Conservation (phyloP, 2,797 vertebrate species). For the Cygnus olor region DNA sequence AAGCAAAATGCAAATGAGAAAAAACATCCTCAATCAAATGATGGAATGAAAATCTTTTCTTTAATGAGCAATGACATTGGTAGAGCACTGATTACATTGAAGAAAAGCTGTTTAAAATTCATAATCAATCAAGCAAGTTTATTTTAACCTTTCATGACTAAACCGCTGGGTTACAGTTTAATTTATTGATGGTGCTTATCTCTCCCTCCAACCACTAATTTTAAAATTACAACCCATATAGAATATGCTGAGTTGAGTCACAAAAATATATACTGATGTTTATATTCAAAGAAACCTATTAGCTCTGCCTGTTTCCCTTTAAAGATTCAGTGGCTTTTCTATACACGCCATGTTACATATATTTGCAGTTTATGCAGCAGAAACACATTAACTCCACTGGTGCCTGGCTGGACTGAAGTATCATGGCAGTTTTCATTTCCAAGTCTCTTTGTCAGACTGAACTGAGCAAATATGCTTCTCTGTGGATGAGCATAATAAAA, state of each 20-base stretch:
- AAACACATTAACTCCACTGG: slow-evolving; percentile 58
- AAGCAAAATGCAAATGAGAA: slow-evolving; percentile 83
- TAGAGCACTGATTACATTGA: slow-evolving; percentile 83
- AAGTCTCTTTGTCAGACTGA: background rate
- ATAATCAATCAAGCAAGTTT: slow-evolving; percentile 85
- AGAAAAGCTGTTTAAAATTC: slow-evolving; percentile 86
- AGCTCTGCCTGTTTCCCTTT: slow-evolving; percentile 65
- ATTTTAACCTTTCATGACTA: slow-evolving; percentile 85
- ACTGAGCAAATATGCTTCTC: background rate
- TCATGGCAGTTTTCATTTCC: background rate
- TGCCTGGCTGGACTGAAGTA: slow-evolving; percentile 22
- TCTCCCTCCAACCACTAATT: slow-evolving; percentile 75
- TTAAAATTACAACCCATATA: slow-evolving; percentile 77
- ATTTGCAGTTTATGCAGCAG: slow-evolving; percentile 52
- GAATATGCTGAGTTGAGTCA: slow-evolving; percentile 74
- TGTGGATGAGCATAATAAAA: background rate
- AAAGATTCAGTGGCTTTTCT: slow-evolving; percentile 61
- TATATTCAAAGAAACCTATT: slow-evolving; percentile 73
- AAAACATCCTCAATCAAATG: slow-evolving; percentile 83
- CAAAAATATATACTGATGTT: slow-evolving; percentile 76
- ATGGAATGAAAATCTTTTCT: slow-evolving; percentile 84
- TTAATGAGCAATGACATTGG: slow-evolving; percentile 84
- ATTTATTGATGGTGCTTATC: slow-evolving; percentile 78
- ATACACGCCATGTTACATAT: slow-evolving; percentile 40
- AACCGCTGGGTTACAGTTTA: slow-evolving; percentile 76